phyloP scores from a whole-genome alignment of 2,888 invertebrate genomes.

The Lepidocyrtinus sp. region DNA sequence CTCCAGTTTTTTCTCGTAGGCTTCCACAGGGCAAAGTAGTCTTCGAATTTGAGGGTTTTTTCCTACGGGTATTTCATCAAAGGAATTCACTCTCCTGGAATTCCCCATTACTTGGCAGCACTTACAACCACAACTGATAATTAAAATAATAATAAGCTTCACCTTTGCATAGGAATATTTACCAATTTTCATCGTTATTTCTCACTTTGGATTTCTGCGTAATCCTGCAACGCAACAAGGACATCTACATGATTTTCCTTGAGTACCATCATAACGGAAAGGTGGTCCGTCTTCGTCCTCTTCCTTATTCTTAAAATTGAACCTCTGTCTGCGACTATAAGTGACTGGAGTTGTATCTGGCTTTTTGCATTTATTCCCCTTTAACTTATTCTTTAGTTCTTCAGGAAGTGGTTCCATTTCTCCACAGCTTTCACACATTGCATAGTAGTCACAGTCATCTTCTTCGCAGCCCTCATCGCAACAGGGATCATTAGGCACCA shows the following conservation, averaged over 20 bases:
- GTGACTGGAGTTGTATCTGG: constrained; percentile 58
- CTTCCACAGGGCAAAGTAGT: constrained; percentile 37
- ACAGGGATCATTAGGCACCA: constrained; percentile 43
- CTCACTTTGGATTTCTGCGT: constrained; percentile 57
- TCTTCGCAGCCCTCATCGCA: constrained; percentile 23
- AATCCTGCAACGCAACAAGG: constrained; percentile 57
- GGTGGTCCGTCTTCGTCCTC: constrained; percentile 60
- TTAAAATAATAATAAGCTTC: no score
- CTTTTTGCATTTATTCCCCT: constrained; percentile 1
- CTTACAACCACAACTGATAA: constrained; percentile 48
- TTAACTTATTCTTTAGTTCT: constrained; percentile 19
- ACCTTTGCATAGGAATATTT: no score
- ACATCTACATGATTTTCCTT: constrained; percentile 43
- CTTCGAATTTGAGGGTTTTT: constrained; percentile 58
- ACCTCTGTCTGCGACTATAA: constrained; percentile 65
- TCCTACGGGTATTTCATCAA: constrained; percentile 67
- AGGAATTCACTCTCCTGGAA: constrained; percentile 51
- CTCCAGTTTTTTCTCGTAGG: constrained; percentile 13
- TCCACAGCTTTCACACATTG: constrained; percentile 60
- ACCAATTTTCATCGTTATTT: not conserved
- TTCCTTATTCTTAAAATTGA: constrained; percentile 62
- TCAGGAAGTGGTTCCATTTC: constrained; percentile 55
- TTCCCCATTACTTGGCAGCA: constrained; percentile 57
- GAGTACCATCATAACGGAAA: constrained; percentile 42
- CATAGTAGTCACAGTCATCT: constrained; percentile 58